Evolutionary conservation across 2,797 vertebrate species (phyloP), one percentile per base, ranked within the genome.

Genomic region (Atherinosoma microstoma): DNA sequence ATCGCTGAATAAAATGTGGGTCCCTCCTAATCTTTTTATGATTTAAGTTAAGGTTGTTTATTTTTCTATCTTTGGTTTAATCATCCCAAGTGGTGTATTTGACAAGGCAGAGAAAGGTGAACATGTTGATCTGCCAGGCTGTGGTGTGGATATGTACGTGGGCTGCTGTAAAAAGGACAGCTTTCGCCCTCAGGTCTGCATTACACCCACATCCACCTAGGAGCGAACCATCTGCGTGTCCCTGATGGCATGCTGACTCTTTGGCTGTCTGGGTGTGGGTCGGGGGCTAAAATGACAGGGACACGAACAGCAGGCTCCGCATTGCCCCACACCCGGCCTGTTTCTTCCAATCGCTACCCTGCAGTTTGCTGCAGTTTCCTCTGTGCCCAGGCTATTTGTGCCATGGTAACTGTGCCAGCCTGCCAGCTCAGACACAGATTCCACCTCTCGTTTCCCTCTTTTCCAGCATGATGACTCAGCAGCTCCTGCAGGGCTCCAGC

Each of bases 371-470:
- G 85, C 88, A 83, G 89, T 87, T 89, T 88, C 78, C 76, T 89
- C 53, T 11, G 75, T 69, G 78, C 84, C 73, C 36, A 35, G 78
- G 85, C 88, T 89, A 87, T 93, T 90, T 92, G 91, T 89, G 87
- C 92, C 88, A 84, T 87, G 88, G 89, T 88, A 92, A 92, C 92
- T 78, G 81, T 93, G 91, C 93, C 93, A 92, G 88, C 74, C 87
- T 91, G 90, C 90, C 90, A 90, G 90, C 91, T 91, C 92, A 91
- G 88, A 93, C 91, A 84, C 88, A 91, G 82, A 92, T 91, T 90
- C 89, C 83, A 82, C 85, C 88, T 89, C 83, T 85, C 62, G 86
- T 91, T 89, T 93, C 84, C 83, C 75, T 81, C 80, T 83, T 79
- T 83, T 87, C 84, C 90, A 90, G 89, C 80, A 67, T 85, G 84